These are phyloP conservation scores for Trichomycterus rosablanca DNA, from an alignment of 2,113 vertebrate species.

Conservation along the genomic window DNA sequence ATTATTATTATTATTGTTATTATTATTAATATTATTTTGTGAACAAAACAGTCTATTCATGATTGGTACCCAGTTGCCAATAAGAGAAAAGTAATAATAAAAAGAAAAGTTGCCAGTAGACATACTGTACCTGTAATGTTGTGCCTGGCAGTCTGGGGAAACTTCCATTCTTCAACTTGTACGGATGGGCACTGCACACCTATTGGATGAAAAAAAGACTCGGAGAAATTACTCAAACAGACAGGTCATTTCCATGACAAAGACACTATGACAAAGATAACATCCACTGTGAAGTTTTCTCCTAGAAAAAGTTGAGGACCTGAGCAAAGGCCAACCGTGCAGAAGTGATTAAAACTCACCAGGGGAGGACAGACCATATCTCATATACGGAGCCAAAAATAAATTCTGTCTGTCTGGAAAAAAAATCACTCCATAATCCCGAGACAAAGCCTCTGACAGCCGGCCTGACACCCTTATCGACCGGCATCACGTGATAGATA, in stretches of 20 bases:
- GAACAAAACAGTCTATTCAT: no score
- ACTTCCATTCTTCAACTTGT: conserved; percentile 72
- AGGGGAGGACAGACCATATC: conserved; percentile 17
- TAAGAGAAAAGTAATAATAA: no score
- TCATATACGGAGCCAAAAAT: conserved; percentile 35
- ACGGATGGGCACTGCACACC: conserved; percentile 58
- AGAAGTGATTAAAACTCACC: conserved; percentile 22
- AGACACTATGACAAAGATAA: no score
- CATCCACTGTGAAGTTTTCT: no score
- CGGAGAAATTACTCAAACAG: background rate
- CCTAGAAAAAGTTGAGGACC: conserved; percentile 2
- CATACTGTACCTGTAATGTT: conserved; percentile 67
- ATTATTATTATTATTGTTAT: no score
- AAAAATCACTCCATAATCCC: conserved; percentile 29
- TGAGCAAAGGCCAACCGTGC: conserved; percentile 1
- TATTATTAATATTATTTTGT: no score
- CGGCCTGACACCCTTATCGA: conserved; percentile 45
- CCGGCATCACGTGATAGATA: conserved; percentile 53
- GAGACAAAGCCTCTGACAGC: conserved; percentile 50
- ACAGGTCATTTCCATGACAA: no score
- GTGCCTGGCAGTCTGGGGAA: conserved; percentile 57
- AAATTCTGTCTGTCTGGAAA: conserved; percentile 28
- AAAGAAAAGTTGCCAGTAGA: background rate
- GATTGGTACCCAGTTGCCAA: no score
- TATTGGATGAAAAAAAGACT: conserved; percentile 28